Evolutionary conservation across 2,888 invertebrate genomes (phyloP), one percentile per base, ranked within the genome.

Genomic region (Oxytorus armatus): DNA sequence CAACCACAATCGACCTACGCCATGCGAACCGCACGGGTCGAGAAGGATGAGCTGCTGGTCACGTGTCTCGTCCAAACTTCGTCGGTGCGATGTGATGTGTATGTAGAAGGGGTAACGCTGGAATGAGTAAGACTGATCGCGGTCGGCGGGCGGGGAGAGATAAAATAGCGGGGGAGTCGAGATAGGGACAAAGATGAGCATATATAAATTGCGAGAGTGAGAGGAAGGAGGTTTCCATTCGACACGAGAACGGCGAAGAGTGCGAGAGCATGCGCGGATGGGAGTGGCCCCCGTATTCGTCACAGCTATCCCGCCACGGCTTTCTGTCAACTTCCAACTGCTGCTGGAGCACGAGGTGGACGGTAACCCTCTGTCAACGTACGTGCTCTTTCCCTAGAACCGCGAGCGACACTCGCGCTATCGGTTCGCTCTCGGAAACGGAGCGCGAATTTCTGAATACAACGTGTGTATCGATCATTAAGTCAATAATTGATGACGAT

Each of bases 241-340:
- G n/a, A n/a, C 11, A 47, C 23, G 66, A 61, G 65, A 55, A 53
- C 42, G 57, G 33, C 42, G 61, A 74, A 72, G 76, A 63, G 59
- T 66, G 77, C 57, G 74, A 61, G 90, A 88, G 90, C 90, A 90
- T 90, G 90, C 90, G 90, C 90, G 85, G 85, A 88, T 90, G 89
- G 89, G 89, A 89, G 89, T 89, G 33, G 14, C 25, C 53, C n/a
- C 14, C 85, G 86, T 85, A 86, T 86, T 85, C 88, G 87, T 85
- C 84, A 78, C 79, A 82, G 86, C 84, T 85, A 85, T 88, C 89
- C 88, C 90, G 89, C 90, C 88, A 89, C 89, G 88, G 87, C 85
- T 85, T 86, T 86, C 89, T 89, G 89, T 90, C 88, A 89, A 89
- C 88, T 89, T 86, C 86, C 86, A 87, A 88, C 86, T 84, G 83